Conservation (phyloP, 2,888 invertebrate genomes). For the Mallateleia sp. region DNA sequence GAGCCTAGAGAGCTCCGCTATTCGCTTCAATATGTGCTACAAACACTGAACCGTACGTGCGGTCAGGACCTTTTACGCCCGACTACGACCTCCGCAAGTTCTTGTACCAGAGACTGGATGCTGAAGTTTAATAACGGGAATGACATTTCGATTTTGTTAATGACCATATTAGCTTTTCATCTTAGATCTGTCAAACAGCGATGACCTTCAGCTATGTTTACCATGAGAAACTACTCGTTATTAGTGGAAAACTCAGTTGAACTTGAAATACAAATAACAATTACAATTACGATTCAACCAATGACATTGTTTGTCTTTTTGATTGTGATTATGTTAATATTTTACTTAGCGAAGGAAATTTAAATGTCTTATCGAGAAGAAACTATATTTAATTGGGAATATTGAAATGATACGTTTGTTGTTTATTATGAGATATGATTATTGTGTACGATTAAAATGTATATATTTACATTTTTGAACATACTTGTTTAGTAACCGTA, state of each 20-base stretch:
- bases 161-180: conserved; percentile 25
- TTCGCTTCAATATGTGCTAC: conserved; percentile 75
- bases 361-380: too few species aligned
- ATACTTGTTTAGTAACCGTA: too few species aligned
- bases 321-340: too few species aligned
- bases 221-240: conserved; percentile 6
- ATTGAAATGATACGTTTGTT: too few species aligned
- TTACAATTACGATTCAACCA: neutral
- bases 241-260: too few species aligned
- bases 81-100: conserved; percentile 68
- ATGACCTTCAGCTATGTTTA: conserved; percentile 31
- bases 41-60: conserved; percentile 75
- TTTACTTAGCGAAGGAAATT: too few species aligned
- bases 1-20: conserved; percentile 78
- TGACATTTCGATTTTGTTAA: conserved; percentile 65
- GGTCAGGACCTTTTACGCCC: conserved; percentile 78
- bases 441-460: too few species aligned
- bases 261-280: too few species aligned
- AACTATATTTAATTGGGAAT: too few species aligned
- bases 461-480: too few species aligned
- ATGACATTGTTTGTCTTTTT: too few species aligned
- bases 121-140: conserved; percentile 54
- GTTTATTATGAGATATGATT: too few species aligned
- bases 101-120: conserved; percentile 31
- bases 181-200: neutral